Evolutionary conservation across 2,113 vertebrate species (phyloP), one percentile per base, ranked within the genome.

Genomic region (Dicerorhinus sumatrensis): DNA sequence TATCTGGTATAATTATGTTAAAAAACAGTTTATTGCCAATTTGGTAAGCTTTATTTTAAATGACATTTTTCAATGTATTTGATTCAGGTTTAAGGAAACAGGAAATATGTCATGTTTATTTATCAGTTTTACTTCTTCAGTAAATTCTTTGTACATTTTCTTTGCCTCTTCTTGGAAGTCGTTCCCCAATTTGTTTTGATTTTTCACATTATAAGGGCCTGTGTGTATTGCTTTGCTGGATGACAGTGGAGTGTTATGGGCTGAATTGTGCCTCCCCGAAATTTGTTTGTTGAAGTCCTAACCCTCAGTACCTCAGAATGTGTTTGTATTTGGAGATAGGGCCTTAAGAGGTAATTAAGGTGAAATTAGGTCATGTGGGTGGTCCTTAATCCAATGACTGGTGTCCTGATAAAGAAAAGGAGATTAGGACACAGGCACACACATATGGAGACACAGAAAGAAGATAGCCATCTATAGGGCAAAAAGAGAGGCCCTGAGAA

Each of bases 391-490:
- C 63, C 73, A 72, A n/a, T 73, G 46, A 63, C 46, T 73, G 6
- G 3, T 72, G 9, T 62, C 27, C 16, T 65, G 48, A n/a, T 51
- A 65, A 54, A 31, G 36, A 63, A 29, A 54, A 81, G 76, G 63
- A 93, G 65, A 87, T 86, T 91, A 86, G 58, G 36, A 87, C 27
- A 89, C 85, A 75, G 25, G 83, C 69, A n/a, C 6, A 84, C 51
- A 46, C 11, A 58, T 69, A 29, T 73, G 27, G 81, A 42, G 17
- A 73, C n/a, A 48, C 2, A 51, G n/a, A 70, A 31, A 82, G 27
- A 76, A 92, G 58, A 80, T 39, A 72, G 18, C 13, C 33, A 62
- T 70, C 63, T 62, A 1, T 12, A 11, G 48, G 39, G n/a, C 63
- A 62, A 70, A 20, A 54, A 82, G 21, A 54, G 12, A 86, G 39